Conservation (phyloP, 2,797 vertebrate genomes). For the Pangasius djambal region DNA sequence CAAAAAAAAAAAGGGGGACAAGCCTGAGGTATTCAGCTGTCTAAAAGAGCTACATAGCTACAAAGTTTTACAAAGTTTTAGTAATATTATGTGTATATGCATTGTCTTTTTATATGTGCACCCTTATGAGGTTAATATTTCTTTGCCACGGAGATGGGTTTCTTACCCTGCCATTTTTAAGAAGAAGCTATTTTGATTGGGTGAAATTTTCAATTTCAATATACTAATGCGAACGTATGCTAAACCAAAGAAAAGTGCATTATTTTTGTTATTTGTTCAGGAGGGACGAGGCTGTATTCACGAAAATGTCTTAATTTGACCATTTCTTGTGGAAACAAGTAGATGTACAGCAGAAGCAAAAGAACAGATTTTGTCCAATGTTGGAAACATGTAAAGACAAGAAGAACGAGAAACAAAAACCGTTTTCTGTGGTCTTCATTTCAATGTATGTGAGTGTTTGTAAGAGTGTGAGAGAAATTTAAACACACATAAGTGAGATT, state of each 20-base stretch:
- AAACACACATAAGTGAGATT: neutral
- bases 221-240: neutral
- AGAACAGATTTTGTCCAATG: conserved; percentile 10
- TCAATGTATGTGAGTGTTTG: conserved; percentile 7
- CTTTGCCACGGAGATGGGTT: neutral
- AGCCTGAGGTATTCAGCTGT: neutral
- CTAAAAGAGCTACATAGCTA: neutral
- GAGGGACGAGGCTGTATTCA: neutral
- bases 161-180: neutral
- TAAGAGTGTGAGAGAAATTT: neutral
- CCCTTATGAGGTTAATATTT: neutral
- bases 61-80: neutral
- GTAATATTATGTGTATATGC: neutral
- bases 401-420: conserved; percentile 16
- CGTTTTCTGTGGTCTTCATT: neutral
- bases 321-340: neutral
- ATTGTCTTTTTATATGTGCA: conserved; percentile 1
- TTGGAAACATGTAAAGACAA: conserved; percentile 4
- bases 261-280: conserved; percentile 1
- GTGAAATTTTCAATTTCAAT: neutral
- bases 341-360: conserved; percentile 11
- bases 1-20: neutral
- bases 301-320: conserved; percentile 39
- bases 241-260: neutral
- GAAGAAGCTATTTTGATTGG: neutral